These are phyloP conservation scores for Nothocercus nigrocapillus DNA, from an alignment of 2,113 vertebrate species.

Conservation along the genomic window DNA sequence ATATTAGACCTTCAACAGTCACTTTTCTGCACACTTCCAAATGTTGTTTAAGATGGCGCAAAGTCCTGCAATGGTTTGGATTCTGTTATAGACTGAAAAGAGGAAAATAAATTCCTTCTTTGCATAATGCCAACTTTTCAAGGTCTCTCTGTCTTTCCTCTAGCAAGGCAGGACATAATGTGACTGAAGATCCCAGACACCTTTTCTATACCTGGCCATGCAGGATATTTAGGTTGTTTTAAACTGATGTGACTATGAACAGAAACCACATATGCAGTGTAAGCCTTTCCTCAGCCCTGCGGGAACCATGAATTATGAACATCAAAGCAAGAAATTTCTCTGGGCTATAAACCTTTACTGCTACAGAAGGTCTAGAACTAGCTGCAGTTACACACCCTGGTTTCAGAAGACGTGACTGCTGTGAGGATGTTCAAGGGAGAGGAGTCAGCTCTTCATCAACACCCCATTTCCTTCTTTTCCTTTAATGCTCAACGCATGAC, in stretches of 20 bases:
- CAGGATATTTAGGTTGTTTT: not conserved
- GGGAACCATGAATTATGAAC: fast-evolving
- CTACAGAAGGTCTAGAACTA: not conserved
- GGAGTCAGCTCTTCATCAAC: not conserved
- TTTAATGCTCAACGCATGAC: not conserved
- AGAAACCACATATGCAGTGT: not conserved
- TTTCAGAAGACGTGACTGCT: not conserved
- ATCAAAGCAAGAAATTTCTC: not conserved
- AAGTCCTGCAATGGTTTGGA: not conserved
- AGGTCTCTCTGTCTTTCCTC: not conserved
- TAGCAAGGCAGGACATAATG: not conserved
- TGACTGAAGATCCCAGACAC: not conserved
- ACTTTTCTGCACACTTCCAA: not conserved
- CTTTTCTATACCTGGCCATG: not conserved
- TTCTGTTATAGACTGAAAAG: not conserved
- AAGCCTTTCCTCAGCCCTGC: not conserved
- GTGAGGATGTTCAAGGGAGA: not conserved
- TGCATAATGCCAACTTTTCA: not conserved
- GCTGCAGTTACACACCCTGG: not conserved
- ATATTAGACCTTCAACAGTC: not conserved
- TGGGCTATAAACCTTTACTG: not conserved
- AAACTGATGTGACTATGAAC: not conserved
- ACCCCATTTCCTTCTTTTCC: not conserved
- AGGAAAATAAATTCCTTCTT: not conserved
- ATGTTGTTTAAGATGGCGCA: not conserved